Evolutionary conservation across 2,797 vertebrate genomes (phyloP).

Genomic region (Oryzias sinensis): DNA sequence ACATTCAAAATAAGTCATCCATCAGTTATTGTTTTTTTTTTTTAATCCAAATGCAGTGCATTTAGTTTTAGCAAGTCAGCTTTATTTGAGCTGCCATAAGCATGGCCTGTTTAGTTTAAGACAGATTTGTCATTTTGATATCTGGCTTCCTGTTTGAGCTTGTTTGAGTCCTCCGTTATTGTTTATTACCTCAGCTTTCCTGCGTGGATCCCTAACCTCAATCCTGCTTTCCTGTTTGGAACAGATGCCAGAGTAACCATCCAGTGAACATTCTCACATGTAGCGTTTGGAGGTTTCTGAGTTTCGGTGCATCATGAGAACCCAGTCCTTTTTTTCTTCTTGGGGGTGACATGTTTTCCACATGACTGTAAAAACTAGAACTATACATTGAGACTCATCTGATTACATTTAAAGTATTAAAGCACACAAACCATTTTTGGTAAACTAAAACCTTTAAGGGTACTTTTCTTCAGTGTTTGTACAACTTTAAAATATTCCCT

Average conservation of each 20-base stretch:
- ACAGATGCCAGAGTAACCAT: constrained; percentile 29
- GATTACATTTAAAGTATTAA: neutral
- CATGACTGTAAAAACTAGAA: constrained; percentile 16
- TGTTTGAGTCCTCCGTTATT: constrained; percentile 40
- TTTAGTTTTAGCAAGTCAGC: neutral
- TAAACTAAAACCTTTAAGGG: too few relatives aligned
- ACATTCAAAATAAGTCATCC: too few relatives aligned
- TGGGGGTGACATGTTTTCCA: constrained; percentile 1
- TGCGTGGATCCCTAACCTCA: constrained; percentile 33
- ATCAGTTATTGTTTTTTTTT: too few relatives aligned
- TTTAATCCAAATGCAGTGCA: too few relatives aligned
- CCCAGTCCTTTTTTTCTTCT: constrained; percentile 31
- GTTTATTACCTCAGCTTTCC: constrained; percentile 50
- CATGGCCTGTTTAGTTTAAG: constrained; percentile 7
- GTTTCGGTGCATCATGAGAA: constrained; percentile 19
- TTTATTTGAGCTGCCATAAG: neutral
- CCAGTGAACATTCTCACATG: constrained; percentile 52
- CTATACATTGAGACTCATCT: constrained; percentile 3
- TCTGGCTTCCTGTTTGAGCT: constrained; percentile 50
- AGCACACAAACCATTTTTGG: neutral
- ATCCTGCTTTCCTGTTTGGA: constrained; percentile 63
- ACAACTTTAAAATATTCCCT: too few relatives aligned
- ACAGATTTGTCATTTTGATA: constrained; percentile 18
- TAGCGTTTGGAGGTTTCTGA: constrained; percentile 33
- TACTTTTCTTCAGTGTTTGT: too few relatives aligned